Base-by-base conservation (phyloP, 2,888 invertebrate genomes). In the Drosophila kokeensis region DNA sequence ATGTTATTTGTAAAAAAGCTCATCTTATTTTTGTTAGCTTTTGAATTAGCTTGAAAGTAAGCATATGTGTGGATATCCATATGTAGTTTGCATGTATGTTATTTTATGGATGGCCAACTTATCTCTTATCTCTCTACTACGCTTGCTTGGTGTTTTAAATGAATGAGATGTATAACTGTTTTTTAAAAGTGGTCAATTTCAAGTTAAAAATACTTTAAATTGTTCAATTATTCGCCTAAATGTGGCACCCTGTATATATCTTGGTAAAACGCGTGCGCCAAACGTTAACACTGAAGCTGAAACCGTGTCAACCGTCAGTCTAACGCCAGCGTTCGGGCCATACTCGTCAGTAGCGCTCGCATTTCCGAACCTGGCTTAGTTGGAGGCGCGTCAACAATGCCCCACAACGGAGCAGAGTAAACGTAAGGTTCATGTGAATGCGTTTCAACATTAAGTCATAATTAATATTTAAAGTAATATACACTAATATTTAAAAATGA, bases 351-450 rank as follows among this genome's bases (percentile, higher is more conserved):
- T 27, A 49, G 18, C 57, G 53, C 38, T 48, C 38, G 58, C 58
- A 40, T 40, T 18, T 49, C 62, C 63, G 59, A 57, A 63, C 30
- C 65, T 64, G 67, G 58, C 34, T 45, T 49, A 34, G 63, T 67
- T 49, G 55, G 54, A 65, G 65, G 59, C 68, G 60, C 66, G 73
- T 73, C 73, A 75, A 83, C 76, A 83, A 69, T 73, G 78, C 60
- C 57, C 38, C 48, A 24, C 40, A 48, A 48, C 52, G 38, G 11
- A 32, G 64, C 74, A 69, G 74, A 69, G 66, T 69, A 69, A 49
- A 6, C 57, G 57, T 29, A 34, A 36, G 54, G 40, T 53, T 64
- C 61, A 91, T 91, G 89, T 91, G 72, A 76, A 61, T 3, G 1
- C 27, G 4, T 18, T 32, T 15, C 71, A 27, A 4, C 27, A 4